These are phyloP conservation scores for Acanthis flammea DNA, from an alignment of 2,797 vertebrate species.

Conservation along the genomic window DNA sequence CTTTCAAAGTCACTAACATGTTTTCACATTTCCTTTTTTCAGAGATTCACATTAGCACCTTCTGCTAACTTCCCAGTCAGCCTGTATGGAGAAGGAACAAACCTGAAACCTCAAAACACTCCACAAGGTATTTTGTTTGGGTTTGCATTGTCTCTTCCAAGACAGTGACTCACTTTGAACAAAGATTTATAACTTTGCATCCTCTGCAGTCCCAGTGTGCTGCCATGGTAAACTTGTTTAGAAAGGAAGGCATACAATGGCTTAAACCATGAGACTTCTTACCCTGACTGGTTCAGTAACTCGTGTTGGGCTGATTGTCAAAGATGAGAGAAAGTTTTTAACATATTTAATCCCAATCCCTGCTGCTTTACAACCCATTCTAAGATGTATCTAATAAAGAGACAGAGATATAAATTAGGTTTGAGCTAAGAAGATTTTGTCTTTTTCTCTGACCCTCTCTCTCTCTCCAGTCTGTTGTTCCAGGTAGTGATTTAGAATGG, in stretches of 20 bases:
- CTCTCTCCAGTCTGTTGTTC: not conserved
- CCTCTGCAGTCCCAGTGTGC: not conserved
- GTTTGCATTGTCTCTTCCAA: not conserved
- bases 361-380: not conserved
- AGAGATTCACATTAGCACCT: conserved; percentile 84
- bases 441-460: not conserved
- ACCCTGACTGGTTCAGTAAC: not conserved
- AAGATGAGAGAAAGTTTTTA: not conserved
- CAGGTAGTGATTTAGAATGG: not conserved
- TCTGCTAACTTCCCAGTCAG: conserved; percentile 69
- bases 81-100: conserved; percentile 58
- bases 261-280: not conserved
- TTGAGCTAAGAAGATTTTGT: not conserved
- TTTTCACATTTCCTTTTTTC: not conserved
- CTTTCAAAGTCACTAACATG: not conserved
- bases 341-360: not conserved
- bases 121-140: conserved; percentile 54
- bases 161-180: not conserved
- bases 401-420: not conserved
- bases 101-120: not conserved
- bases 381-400: not conserved
- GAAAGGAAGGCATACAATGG: not conserved
- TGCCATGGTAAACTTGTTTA: not conserved
- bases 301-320: not conserved
- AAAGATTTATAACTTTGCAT: not conserved